Percentiles rank a stretch among this genome's conserved stretches.
phyloP scores from a whole-genome alignment of 2,113 vertebrate genomes.

The Eulacestoma nigropectus region DNA sequence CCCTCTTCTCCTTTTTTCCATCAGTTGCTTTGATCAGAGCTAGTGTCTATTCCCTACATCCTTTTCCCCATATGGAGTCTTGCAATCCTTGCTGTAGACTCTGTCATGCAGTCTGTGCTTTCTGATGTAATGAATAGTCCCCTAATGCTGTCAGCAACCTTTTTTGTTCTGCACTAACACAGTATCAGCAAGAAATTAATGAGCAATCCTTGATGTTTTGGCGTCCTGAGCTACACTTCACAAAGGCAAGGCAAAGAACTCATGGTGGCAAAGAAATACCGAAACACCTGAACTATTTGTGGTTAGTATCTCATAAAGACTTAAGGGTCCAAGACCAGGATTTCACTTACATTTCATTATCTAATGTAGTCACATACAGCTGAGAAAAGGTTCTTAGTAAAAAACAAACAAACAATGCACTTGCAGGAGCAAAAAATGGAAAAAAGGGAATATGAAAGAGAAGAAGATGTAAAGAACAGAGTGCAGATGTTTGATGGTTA shows the following conservation, averaged over 20 bases:
- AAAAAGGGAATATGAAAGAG: background rate
- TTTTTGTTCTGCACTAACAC: background rate
- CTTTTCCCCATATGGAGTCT: background rate
- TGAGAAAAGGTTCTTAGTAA: background rate
- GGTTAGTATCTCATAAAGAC: background rate
- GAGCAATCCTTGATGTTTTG: background rate
- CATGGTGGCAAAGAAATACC: background rate
- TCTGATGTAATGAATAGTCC: background rate
- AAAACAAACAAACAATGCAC: background rate
- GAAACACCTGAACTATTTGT: background rate
- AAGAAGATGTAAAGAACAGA: background rate
- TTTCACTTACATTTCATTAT: background rate
- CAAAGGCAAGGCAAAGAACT: background rate
- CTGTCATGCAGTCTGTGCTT: background rate
- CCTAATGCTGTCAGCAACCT: background rate
- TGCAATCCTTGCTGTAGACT: background rate
- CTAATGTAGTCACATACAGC: background rate
- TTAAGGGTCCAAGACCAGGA: background rate
- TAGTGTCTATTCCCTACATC: background rate
- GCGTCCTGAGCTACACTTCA: background rate
- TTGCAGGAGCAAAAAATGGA: background rate
- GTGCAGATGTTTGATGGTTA: background rate
- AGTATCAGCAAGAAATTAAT: background rate
- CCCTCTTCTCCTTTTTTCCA: background rate
- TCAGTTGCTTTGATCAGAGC: background rate